Evolutionary conservation across 2,797 vertebrate species (phyloP), one percentile per base, ranked within the genome.

Genomic region (Martes flavigula): DNA sequence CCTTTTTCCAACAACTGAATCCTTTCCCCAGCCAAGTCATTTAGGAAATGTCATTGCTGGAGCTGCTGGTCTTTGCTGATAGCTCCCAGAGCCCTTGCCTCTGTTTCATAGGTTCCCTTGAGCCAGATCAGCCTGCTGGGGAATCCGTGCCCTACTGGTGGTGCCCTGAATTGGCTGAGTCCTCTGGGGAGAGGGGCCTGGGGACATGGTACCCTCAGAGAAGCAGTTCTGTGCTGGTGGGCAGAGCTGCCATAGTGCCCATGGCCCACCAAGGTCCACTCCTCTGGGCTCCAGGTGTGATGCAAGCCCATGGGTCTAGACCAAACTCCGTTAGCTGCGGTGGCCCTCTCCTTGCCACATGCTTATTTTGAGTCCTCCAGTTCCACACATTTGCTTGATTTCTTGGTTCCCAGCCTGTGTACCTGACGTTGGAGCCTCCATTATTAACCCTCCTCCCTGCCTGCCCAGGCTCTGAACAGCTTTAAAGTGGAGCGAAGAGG

Each of bases 201-300:
- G 66, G 60, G 58, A 18, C 43, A 54, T 23, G 43, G 56, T 90
- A 51, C 46, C 27, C 84, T 58, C 68, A 35, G 58, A 35, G 83
- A 85, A 87, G 64, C 56, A 66, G 25, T 58, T 60, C 58, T 27
- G 1, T 7, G 25, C 54, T 82, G 8, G 14, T 62, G 51, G 58
- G 35, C 43, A 40, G 92, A 87, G 54, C n/a, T 40, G 21, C 9
- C 38, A 14, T 15, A 72, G 82, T 62, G 11, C 32, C 7, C 6
- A 27, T 1, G 43, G 25, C 62, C 43, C 27, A 10, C n/a, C 5
- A 92, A 25, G 20, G 32, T 79, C 27, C 25, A 73, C 3, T 66
- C 32, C 48, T 5, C 0, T 0, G 9, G 51, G 3, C 7, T 83
- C 5, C 21, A 38, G 32, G 40, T 12, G 0, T 17, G 48, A 46